These are phyloP conservation scores for Drosophila ananassae DNA, from an alignment of 1,140 invertebrate genomes.

Conservation along the genomic window DNA sequence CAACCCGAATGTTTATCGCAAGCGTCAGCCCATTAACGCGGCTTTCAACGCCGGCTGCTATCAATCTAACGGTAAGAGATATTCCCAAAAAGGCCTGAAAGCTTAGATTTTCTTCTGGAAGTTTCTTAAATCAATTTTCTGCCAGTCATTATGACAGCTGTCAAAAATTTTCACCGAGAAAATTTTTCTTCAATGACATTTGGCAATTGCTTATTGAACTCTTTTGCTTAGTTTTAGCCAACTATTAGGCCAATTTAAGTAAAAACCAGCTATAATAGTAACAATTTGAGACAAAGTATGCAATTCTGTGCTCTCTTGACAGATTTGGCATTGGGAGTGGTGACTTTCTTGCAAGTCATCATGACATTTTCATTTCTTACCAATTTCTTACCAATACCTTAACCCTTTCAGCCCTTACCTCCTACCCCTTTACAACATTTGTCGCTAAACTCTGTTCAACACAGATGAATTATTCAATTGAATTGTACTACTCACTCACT, in stretches of 20 bases:
- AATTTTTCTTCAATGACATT: not conserved
- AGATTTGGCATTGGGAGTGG: too few species aligned
- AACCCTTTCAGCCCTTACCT: not conserved
- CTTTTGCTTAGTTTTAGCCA: not conserved
- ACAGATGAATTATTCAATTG: slow-evolving; percentile 68
- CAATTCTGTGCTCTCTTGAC: too few species aligned
- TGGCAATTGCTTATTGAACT: not conserved
- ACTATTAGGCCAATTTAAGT: too few species aligned
- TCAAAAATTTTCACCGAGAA: not conserved
- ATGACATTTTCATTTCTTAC: not conserved
- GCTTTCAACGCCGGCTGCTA: slow-evolving; percentile 40
- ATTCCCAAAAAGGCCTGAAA: not conserved
- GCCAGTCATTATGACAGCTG: not conserved
- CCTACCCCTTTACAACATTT: slow-evolving; percentile 55
- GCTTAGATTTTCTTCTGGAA: not conserved
- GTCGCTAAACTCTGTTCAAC: slow-evolving; percentile 71
- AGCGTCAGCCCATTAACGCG: slow-evolving; percentile 57
- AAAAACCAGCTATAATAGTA: too few species aligned
- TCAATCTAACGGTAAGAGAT: slow-evolving; percentile 62
- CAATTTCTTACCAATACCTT: not conserved
- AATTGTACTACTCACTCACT: slow-evolving; percentile 81
- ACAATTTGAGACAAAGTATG: too few species aligned
- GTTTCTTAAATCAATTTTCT: not conserved
- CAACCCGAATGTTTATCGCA: slow-evolving; percentile 53
- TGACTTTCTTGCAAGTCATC: not conserved